These are phyloP conservation scores for Dasyurus viverrinus DNA, from an alignment of 2,113 vertebrate species.

Conservation along the genomic window DNA sequence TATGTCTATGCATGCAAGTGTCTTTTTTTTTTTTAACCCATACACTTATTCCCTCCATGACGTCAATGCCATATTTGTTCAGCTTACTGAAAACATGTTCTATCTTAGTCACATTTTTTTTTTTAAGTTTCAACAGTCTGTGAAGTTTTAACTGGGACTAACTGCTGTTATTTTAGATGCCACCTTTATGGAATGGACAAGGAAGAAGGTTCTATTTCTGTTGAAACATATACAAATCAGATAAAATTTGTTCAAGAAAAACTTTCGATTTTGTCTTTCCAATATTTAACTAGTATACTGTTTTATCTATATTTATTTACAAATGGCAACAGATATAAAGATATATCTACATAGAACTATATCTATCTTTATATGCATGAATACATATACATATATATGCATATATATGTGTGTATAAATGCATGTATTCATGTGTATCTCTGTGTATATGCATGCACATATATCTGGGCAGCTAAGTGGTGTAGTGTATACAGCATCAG, in stretches of 20 bases:
- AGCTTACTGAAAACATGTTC: constrained; percentile 71
- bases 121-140: constrained; percentile 43
- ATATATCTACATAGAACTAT: not conserved
- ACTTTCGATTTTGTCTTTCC: constrained; percentile 63
- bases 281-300: constrained; percentile 56
- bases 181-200: not conserved
- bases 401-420: too few relatives aligned
- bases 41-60: constrained; percentile 57
- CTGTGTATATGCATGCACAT: not conserved
- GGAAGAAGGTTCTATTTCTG: constrained; percentile 47
- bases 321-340: not conserved
- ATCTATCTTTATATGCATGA: too few relatives aligned
- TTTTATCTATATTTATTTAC: not conserved
- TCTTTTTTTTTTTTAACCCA: constrained; percentile 55
- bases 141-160: not conserved
- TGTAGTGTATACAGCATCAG: not conserved
- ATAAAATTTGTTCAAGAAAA: constrained; percentile 61
- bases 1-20: constrained; percentile 26
- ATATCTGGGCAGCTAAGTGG: not conserved
- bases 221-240: constrained; percentile 62
- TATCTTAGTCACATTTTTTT: constrained; percentile 52
- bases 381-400: too few relatives aligned
- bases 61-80: constrained; percentile 72
- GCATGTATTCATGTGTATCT: not conserved
- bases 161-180: constrained; percentile 8